These are phyloP conservation scores for Platygyra sinensis DNA, from an alignment of 64 coral and sea anemone species.

Conservation along the genomic window DNA sequence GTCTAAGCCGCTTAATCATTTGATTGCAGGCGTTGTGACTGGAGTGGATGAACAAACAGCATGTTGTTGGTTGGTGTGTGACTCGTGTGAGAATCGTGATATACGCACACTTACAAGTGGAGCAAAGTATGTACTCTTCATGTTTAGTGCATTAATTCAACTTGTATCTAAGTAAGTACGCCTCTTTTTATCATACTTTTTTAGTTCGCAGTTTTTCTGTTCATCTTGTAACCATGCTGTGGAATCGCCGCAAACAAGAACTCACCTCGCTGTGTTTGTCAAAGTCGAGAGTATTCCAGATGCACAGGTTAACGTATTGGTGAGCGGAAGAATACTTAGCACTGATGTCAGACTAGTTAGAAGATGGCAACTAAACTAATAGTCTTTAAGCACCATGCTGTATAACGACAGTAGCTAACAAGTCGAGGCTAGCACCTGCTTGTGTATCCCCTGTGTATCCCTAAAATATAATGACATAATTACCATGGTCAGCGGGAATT, in stretches of 20 bases:
- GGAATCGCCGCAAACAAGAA: constrained; percentile 44
- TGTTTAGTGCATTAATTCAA: not conserved
- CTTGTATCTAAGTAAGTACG: not conserved
- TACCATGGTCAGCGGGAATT: too few species aligned
- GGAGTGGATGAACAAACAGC: constrained; percentile 64
- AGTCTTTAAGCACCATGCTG: too few species aligned
- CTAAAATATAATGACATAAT: too few species aligned
- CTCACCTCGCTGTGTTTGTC: constrained; percentile 40
- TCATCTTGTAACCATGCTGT: constrained; percentile 26
- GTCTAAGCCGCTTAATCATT: not conserved
- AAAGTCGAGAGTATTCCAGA: constrained; percentile 29
- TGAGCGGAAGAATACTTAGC: not conserved
- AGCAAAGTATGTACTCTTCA: not conserved
- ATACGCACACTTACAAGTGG: not conserved
- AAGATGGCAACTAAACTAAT: too few species aligned
- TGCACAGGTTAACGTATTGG: constrained; percentile 30
- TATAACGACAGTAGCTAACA: too few species aligned
- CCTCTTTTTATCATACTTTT: not conserved
- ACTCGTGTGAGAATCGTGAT: constrained; percentile 37
- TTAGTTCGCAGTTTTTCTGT: constrained; percentile 54
- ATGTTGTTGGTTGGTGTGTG: constrained; percentile 68
- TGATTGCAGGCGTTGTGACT: constrained; percentile 39
- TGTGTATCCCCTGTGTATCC: too few species aligned
- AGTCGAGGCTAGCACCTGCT: too few species aligned
- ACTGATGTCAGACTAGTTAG: not conserved